phyloP scores from a whole-genome alignment of 1,140 invertebrate species.

The Radopholus similis region DNA sequence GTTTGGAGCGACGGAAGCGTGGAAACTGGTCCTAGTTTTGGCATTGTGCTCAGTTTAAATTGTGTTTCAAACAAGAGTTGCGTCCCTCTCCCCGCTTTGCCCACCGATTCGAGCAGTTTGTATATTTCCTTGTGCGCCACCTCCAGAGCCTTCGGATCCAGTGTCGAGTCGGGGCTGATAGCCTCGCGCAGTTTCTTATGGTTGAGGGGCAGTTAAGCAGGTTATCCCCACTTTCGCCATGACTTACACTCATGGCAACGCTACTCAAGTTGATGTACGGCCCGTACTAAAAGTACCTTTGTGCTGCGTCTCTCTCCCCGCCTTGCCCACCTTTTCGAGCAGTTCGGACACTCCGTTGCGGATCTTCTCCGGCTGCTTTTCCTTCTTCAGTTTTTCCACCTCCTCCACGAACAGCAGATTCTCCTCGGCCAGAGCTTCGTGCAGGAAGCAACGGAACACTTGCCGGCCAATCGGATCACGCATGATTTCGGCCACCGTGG shows the following conservation, averaged over 20 bases:
- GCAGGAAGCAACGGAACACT: constrained; percentile 56
- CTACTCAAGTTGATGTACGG: constrained; percentile 49
- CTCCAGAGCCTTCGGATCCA: constrained; percentile 36
- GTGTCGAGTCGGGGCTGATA: constrained; percentile 17
- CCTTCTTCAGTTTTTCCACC: constrained; percentile 56
- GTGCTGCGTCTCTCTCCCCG: no score
- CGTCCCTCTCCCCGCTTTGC: no score
- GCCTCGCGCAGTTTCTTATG: constrained; percentile 30
- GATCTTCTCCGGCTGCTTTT: constrained; percentile 46
- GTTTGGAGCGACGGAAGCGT: constrained; percentile 53
- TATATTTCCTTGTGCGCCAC: constrained; percentile 52
- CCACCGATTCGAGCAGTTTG: constrained; percentile 19
- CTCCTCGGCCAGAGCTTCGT: constrained; percentile 54
- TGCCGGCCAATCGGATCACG: constrained; percentile 49
- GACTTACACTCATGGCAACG: constrained; percentile 50
- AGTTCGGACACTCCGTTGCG: constrained; percentile 41
- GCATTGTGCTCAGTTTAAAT: no score
- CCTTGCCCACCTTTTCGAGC: no score
- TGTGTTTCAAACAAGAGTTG: no score
- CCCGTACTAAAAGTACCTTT: no score
- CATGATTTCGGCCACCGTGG: constrained; percentile 53
- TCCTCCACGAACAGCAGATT: constrained; percentile 54
- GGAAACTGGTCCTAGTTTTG: constrained; percentile 59
- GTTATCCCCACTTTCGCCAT: not conserved
- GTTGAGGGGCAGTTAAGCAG: not conserved